Evolutionary conservation across 1,140 invertebrate genomes (phyloP).

Genomic region (Heliothis subflexa): DNA sequence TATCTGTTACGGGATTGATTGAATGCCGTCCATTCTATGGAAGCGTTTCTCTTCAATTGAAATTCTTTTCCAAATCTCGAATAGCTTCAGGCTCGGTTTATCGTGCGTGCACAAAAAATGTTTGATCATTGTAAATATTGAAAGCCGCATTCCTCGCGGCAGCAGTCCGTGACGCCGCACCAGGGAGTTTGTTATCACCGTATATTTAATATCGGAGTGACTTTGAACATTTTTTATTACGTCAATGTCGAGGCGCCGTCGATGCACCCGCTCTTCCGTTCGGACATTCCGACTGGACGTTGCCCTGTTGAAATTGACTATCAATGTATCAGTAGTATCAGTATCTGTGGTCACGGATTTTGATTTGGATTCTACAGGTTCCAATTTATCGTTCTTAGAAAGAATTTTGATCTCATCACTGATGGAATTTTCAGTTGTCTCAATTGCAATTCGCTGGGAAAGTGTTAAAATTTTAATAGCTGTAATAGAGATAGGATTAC

Average conservation of each 20-base stretch:
- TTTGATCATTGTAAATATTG: constrained; percentile 47
- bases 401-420: too few species aligned
- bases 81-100: constrained; percentile 27
- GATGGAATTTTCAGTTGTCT: too few species aligned
- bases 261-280: constrained; percentile 38
- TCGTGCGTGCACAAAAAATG: constrained; percentile 35
- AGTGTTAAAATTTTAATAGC: background rate
- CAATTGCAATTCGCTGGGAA: background rate
- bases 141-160: constrained; percentile 48
- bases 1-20: constrained; percentile 24
- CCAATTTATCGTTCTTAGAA: background rate
- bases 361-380: background rate
- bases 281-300: constrained; percentile 47
- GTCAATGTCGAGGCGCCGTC: constrained; percentile 42
- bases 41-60: constrained; percentile 14
- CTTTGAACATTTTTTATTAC: constrained; percentile 54
- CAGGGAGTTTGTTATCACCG: constrained; percentile 42
- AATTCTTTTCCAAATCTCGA: constrained; percentile 18
- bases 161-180: constrained; percentile 27
- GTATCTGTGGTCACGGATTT: background rate
- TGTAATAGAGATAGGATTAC: background rate
- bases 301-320: constrained; percentile 35
- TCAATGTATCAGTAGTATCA: constrained; percentile 1
- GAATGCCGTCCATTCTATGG: background rate
- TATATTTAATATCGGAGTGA: constrained; percentile 53